Conservation (phyloP, 2,888 invertebrate species). For the Drosophila aldrichi region DNA sequence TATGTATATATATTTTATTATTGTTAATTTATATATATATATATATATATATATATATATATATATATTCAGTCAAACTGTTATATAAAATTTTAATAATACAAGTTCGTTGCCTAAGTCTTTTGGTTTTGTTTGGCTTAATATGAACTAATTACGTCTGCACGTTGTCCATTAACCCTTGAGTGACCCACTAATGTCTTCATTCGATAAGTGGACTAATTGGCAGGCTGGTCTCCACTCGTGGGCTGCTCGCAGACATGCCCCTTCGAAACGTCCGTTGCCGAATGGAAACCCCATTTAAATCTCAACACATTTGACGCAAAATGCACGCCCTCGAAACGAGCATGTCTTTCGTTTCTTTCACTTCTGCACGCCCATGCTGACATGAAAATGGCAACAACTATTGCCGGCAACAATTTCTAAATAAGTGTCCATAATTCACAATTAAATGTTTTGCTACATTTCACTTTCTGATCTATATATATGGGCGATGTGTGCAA, state of each 20-base stretch:
- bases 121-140: slow-evolving; percentile 26
- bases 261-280: slow-evolving; percentile 20
- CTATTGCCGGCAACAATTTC: slow-evolving; percentile 20
- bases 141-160: slow-evolving; percentile 33
- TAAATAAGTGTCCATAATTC: slow-evolving; percentile 40
- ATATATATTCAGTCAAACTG: no score
- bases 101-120: slow-evolving; percentile 51
- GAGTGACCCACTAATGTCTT: slow-evolving; percentile 57
- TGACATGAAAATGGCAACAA: neutral
- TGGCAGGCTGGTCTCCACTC: slow-evolving; percentile 15
- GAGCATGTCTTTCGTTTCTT: slow-evolving; percentile 23
- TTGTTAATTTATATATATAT: no score
- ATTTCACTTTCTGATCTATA: slow-evolving; percentile 47
- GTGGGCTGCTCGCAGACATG: slow-evolving; percentile 12
- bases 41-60: no score
- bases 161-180: slow-evolving; percentile 53
- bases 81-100: no score
- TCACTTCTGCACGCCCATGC: slow-evolving; percentile 1
- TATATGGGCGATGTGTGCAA: neutral
- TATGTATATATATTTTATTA: no score
- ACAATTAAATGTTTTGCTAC: slow-evolving; percentile 30
- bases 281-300: slow-evolving; percentile 22
- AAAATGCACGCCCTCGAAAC: slow-evolving; percentile 29
- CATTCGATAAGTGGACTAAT: slow-evolving; percentile 32
- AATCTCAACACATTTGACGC: slow-evolving; percentile 37